Evolutionary conservation across 2,113 vertebrate species (phyloP).

Genomic region (Rhinopomastus cyanomelas): DNA sequence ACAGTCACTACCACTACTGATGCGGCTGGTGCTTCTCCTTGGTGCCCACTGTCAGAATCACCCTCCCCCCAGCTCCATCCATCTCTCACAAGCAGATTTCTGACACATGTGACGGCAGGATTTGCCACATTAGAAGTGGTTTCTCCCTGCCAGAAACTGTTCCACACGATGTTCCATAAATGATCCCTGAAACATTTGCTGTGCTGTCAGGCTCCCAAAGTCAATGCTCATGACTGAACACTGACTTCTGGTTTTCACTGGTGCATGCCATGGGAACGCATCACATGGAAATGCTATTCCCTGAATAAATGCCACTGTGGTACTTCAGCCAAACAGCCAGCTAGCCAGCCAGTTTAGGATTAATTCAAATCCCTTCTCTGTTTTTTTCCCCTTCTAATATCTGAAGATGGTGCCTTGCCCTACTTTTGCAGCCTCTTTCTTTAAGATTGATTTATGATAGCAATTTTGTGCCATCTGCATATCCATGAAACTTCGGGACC

Average conservation of each 20-base stretch:
- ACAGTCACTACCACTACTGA: background rate
- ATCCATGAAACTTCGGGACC: background rate
- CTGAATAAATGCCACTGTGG: background rate
- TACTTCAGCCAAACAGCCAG: background rate
- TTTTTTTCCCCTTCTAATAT: background rate
- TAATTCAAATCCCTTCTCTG: background rate
- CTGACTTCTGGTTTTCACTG: background rate
- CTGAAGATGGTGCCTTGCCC: background rate
- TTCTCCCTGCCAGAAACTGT: background rate
- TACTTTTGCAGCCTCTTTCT: background rate
- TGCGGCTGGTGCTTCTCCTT: background rate
- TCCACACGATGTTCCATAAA: background rate
- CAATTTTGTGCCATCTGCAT: constrained; percentile 28
- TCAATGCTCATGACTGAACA: background rate
- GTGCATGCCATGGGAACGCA: background rate
- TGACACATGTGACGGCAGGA: accelerated
- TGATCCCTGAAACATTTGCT: background rate
- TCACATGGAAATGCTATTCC: background rate
- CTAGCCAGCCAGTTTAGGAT: background rate
- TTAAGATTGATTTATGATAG: constrained; percentile 10
- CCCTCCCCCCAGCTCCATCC: background rate
- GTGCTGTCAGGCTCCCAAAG: background rate
- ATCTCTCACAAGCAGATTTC: background rate
- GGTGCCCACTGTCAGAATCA: background rate
- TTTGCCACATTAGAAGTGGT: accelerated